Evolutionary conservation across 2,113 vertebrate genomes (phyloP).

Genomic region (Lampris incognitus): DNA sequence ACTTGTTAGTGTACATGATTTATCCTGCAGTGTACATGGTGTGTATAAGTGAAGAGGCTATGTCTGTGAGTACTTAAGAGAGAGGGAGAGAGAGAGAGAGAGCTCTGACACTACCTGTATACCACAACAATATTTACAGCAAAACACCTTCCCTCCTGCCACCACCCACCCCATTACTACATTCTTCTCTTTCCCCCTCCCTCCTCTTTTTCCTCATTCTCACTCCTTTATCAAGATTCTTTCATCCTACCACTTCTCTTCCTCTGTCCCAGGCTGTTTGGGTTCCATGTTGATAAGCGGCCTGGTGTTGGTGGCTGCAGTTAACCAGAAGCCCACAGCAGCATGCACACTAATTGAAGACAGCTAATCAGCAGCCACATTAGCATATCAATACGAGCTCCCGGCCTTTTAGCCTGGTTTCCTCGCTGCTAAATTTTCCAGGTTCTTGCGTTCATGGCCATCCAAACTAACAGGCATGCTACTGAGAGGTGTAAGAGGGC

Average conservation of each 20-base stretch:
- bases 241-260: neutral
- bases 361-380: conserved; percentile 74
- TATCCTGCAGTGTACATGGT: too few species aligned
- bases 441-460: conserved; percentile 30
- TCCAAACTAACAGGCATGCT: conserved; percentile 13
- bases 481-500: conserved; percentile 6
- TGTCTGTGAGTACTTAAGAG: too few species aligned
- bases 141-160: neutral
- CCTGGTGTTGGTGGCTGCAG: conserved; percentile 46
- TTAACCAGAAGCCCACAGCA: conserved; percentile 54
- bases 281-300: conserved; percentile 45
- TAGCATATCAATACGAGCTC: conserved; percentile 76
- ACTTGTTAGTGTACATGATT: too few species aligned
- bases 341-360: conserved; percentile 74
- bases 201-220: conserved; percentile 6
- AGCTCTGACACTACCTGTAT: too few species aligned
- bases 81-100: too few species aligned
- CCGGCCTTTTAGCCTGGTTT: conserved; percentile 26
- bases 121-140: too few species aligned
- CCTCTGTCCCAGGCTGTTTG: conserved; percentile 21
- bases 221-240: conserved; percentile 11
- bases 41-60: too few species aligned
- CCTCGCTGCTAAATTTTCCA: conserved; percentile 18
- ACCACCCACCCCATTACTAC: conserved; percentile 1
- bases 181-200: neutral